Base-by-base conservation (phyloP, 2,888 invertebrate genomes). In the Caenorhabditis sp. region DNA sequence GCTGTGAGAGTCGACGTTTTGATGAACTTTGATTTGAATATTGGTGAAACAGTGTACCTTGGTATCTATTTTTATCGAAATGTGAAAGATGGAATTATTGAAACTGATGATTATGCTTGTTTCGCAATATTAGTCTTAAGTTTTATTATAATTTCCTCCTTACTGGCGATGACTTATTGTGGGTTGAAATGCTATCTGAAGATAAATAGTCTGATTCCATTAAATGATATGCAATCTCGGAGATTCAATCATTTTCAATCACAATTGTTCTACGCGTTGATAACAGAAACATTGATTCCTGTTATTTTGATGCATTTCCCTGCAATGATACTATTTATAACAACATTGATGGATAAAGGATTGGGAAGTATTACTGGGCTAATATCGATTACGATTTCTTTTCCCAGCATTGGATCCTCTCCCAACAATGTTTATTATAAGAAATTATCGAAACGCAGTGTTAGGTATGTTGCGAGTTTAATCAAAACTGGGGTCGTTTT, bases 401-500 rank as follows among this genome's bases (percentile, higher is more conserved):
- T 70, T 64, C 31, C 70, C 70, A n/a, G 63, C 63, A 8, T 62
- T 67, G 1, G 67, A 67, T 52, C 67, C 67, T 10, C 62, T 67
- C 0, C 67, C 67, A 7, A 67, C 67, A 0, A 70, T 70, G 61
- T 54, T 70, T 49, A 53, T n/a, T n/a, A n/a, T n/a, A n/a, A n/a
- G n/a, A n/a, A n/a, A n/a, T n/a, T n/a, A n/a, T n/a, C n/a, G n/a
- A n/a, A n/a, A n/a, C n/a, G n/a, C n/a, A n/a, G n/a, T n/a, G n/a
- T n/a, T n/a, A n/a, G n/a, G n/a, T n/a, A n/a, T n/a, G n/a, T n/a
- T n/a, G n/a, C n/a, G n/a, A n/a, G n/a, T n/a, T n/a, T n/a, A n/a
- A n/a, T n/a, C n/a, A n/a, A n/a, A n/a, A n/a, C n/a, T n/a, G n/a
- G n/a, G n/a, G n/a, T n/a, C n/a, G n/a, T n/a, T n/a, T n/a, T n/a